A percentile compares a stretch with the other conserved stretches of the same genome.
phyloP scores from a whole-genome alignment of 2,797 vertebrate species.

The Agapornis canus region DNA sequence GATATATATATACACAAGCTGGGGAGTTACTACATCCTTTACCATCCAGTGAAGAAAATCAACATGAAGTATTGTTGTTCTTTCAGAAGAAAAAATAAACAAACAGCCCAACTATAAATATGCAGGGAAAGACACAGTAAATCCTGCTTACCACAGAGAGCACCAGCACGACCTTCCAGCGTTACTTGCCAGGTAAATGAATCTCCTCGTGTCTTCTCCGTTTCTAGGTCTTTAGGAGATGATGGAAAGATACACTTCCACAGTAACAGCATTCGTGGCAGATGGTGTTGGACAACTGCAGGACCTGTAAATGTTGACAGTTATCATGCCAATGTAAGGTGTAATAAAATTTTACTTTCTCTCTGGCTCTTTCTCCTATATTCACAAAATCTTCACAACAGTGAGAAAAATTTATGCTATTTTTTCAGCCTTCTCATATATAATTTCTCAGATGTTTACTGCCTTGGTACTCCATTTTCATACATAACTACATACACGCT shows the following conservation, averaged over 20 bases:
- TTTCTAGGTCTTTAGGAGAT: conserved; percentile 87
- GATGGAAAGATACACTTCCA: conserved; percentile 90
- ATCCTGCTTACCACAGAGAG: conserved; percentile 78
- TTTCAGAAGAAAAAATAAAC: not conserved
- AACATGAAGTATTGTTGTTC: not conserved
- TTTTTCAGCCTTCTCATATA: not conserved
- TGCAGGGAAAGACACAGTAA: not conserved
- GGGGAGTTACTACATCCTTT: not conserved
- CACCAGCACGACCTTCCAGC: conserved; percentile 89
- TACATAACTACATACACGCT: not conserved
- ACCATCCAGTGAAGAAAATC: not conserved
- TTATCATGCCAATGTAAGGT: not conserved
- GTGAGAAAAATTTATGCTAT: not conserved
- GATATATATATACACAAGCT: not conserved
- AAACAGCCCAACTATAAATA: not conserved
- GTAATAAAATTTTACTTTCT: not conserved
- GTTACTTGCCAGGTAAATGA: conserved; percentile 95
- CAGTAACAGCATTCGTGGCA: conserved; percentile 85
- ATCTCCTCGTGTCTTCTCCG: conserved; percentile 88
- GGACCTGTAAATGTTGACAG: conserved; percentile 78
- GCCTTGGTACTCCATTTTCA: not conserved
- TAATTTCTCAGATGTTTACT: not conserved
- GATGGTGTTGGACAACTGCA: conserved; percentile 85
- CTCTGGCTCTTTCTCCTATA: not conserved
- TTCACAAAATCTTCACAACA: not conserved